phyloP scores from a whole-genome alignment of 2,888 invertebrate species.

The Rapana venosa region DNA sequence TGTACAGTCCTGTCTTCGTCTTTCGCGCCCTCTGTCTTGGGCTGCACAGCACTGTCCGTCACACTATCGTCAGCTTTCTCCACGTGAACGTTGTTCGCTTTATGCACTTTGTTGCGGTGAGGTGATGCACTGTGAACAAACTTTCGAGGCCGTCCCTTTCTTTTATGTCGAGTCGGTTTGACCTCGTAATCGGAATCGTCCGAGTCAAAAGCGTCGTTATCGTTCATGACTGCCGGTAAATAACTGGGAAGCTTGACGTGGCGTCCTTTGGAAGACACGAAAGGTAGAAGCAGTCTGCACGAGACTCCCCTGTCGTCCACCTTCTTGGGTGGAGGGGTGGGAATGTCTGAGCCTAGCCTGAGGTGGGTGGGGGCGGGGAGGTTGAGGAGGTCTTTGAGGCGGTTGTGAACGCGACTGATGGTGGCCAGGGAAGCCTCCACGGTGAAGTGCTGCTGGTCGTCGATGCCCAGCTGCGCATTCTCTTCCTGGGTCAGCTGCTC shows the following conservation, averaged over 20 bases:
- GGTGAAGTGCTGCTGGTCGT: slow-evolving; percentile 37
- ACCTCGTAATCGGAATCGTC: slow-evolving; percentile 30
- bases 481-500: slow-evolving; percentile 45
- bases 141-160: slow-evolving; percentile 40
- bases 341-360: background rate
- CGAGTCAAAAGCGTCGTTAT: slow-evolving; percentile 32
- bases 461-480: slow-evolving; percentile 35
- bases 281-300: slow-evolving; percentile 52
- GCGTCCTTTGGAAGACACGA: slow-evolving; percentile 52
- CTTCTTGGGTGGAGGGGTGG: background rate
- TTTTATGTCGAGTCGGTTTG: background rate
- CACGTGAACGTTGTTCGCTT: background rate
- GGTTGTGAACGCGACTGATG: slow-evolving; percentile 36
- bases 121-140: background rate
- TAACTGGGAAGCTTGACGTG: slow-evolving; percentile 44
- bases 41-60: background rate
- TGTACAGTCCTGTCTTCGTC: background rate
- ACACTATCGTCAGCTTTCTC: background rate
- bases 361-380: slow-evolving; percentile 35
- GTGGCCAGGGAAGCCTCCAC: slow-evolving; percentile 32
- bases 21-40: background rate
- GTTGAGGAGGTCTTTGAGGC: slow-evolving; percentile 41
- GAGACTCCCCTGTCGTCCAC: slow-evolving; percentile 41
- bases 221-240: slow-evolving; percentile 38
- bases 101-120: background rate